Evolutionary conservation across 2,888 invertebrate species (phyloP).

Genomic region (Ditula angustiorana): DNA sequence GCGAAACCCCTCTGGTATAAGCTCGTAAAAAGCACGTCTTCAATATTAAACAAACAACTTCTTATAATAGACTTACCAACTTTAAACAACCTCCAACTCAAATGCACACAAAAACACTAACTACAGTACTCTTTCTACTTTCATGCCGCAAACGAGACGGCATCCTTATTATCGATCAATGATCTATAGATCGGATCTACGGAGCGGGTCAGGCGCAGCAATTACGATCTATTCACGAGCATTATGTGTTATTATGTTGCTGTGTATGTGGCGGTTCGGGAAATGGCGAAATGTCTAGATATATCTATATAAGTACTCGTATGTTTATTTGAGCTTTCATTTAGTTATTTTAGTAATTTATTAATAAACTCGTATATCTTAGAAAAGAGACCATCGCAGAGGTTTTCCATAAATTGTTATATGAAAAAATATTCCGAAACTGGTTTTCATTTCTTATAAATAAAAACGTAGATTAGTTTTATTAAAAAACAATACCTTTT

Average conservation of each 20-base stretch:
- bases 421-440: too few species aligned
- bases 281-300: conserved; percentile 36
- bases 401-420: too few species aligned
- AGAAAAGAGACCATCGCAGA: too few species aligned
- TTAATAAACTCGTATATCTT: too few species aligned
- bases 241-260: conserved; percentile 54
- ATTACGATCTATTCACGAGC: conserved; percentile 68
- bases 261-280: conserved; percentile 38
- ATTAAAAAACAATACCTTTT: too few species aligned
- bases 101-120: conserved; percentile 6
- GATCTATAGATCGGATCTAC: conserved; percentile 76
- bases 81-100: not conserved
- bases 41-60: not conserved
- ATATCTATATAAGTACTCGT: not conserved
- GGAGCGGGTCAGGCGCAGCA: conserved; percentile 64
- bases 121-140: conserved; percentile 53
- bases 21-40: not conserved
- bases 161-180: conserved; percentile 71
- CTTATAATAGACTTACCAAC: not conserved
- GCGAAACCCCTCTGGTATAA: not conserved
- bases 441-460: too few species aligned
- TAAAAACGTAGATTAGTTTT: too few species aligned
- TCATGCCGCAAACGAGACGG: conserved; percentile 50
- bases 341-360: too few species aligned
- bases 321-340: too few species aligned